A percentile compares a stretch with the other conserved stretches of the same genome.
Conservation (phyloP, 2,888 invertebrate species). For the Vesta saturnalis region DNA sequence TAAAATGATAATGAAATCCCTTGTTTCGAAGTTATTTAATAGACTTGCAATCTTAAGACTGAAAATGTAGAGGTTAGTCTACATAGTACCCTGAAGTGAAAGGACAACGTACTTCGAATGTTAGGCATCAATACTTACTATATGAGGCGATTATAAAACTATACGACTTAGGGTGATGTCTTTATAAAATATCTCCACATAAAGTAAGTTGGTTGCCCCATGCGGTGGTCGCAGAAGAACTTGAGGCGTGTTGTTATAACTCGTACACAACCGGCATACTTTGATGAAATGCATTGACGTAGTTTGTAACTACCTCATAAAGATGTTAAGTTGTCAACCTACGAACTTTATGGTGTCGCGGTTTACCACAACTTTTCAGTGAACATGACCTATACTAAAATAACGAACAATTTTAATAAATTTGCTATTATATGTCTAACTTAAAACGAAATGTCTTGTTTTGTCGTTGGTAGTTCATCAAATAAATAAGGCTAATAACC, state of each 20-base stretch:
- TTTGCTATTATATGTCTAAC: slow-evolving; percentile 8
- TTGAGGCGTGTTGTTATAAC: slow-evolving; percentile 50
- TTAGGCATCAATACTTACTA: slow-evolving; percentile 42
- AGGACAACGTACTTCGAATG: slow-evolving; percentile 23
- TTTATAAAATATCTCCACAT: slow-evolving; percentile 48
- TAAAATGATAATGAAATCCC: slow-evolving; percentile 33
- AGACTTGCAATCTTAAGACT: background rate
- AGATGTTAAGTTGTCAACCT: slow-evolving; percentile 57
- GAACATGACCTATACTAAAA: slow-evolving; percentile 17
- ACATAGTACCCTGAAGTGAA: slow-evolving; percentile 15
- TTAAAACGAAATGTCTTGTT: no score
- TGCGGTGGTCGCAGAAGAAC: slow-evolving; percentile 49
- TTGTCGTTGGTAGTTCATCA: no score
- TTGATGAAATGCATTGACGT: slow-evolving; percentile 56
- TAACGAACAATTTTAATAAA: slow-evolving; percentile 9
- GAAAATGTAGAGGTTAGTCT: background rate
- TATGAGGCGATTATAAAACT: slow-evolving; percentile 50
- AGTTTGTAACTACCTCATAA: slow-evolving; percentile 58
- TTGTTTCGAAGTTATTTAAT: slow-evolving; percentile 20
- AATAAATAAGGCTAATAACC: no score
- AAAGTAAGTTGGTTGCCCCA: slow-evolving; percentile 49
- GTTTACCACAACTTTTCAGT: slow-evolving; percentile 50
- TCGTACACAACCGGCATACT: slow-evolving; percentile 49
- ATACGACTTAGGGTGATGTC: slow-evolving; percentile 50
- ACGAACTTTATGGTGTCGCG: slow-evolving; percentile 57